These are phyloP conservation scores for Mus spicilegus DNA, from an alignment of 2,113 vertebrate genomes.

Conservation along the genomic window DNA sequence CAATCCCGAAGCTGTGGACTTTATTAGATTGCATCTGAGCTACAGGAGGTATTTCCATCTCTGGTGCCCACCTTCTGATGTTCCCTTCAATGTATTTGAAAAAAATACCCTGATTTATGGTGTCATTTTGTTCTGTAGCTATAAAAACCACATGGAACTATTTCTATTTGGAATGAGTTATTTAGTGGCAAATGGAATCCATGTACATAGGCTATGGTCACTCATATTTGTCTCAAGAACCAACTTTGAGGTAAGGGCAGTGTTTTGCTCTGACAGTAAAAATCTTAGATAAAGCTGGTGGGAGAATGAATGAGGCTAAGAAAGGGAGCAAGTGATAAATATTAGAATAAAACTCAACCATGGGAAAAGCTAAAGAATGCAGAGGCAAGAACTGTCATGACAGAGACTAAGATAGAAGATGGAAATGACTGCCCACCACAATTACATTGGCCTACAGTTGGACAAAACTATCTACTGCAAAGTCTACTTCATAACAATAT, in stretches of 20 bases:
- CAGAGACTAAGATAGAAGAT: neutral
- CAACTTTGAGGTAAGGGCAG: neutral
- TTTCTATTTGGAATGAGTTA: neutral
- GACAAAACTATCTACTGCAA: neutral
- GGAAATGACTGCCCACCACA: neutral
- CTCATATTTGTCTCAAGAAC: neutral
- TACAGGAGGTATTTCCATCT: neutral
- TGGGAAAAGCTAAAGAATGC: neutral
- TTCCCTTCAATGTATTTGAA: neutral
- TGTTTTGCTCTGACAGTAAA: neutral
- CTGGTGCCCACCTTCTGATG: neutral
- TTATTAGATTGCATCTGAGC: neutral
- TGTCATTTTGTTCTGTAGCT: neutral
- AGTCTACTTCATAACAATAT: neutral
- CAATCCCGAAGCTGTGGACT: neutral
- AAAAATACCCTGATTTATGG: neutral
- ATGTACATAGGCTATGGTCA: neutral
- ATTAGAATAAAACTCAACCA: neutral
- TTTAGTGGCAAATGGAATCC: neutral
- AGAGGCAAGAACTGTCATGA: neutral
- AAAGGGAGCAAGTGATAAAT: neutral
- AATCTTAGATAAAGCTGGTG: conserved; percentile 5
- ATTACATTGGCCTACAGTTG: neutral
- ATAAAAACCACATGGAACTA: neutral
- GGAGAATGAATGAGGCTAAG: neutral